phyloP scores from a whole-genome alignment of 2,113 vertebrate species.

The Salvelinus namaycush region DNA sequence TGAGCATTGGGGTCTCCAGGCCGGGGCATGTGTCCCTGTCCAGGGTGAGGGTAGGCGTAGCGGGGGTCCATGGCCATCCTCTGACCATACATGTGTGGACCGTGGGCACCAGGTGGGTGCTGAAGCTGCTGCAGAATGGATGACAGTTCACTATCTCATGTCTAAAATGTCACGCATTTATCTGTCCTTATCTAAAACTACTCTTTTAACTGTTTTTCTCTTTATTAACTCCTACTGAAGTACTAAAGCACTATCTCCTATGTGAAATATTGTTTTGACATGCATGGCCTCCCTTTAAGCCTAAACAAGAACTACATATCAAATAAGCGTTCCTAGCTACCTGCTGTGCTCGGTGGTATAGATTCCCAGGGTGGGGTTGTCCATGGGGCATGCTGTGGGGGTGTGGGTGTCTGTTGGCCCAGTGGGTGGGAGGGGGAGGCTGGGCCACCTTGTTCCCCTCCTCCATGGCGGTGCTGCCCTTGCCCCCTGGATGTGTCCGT shows the following conservation, averaged over 20 bases:
- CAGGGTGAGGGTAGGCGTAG: constrained; percentile 74
- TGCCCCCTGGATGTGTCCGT: constrained; percentile 68
- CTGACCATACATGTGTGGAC: constrained; percentile 76
- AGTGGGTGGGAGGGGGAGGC: constrained; percentile 55
- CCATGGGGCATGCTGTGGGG: constrained; percentile 59
- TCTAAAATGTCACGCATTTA: neutral
- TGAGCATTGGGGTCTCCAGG: constrained; percentile 79
- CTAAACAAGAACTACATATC: no score
- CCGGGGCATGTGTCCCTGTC: constrained; percentile 66
- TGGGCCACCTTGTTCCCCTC: constrained; percentile 23
- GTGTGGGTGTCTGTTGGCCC: constrained; percentile 64
- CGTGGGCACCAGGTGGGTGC: constrained; percentile 61
- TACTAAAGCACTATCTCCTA: no score
- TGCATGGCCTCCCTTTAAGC: no score
- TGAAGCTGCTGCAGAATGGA: constrained; percentile 48
- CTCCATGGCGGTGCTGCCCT: constrained; percentile 61
- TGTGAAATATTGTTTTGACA: no score
- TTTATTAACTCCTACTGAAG: neutral
- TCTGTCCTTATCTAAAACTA: neutral
- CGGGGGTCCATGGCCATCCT: constrained; percentile 78
- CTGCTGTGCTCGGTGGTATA: constrained; percentile 68
- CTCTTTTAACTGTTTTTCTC: neutral
- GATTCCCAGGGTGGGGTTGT: constrained; percentile 12
- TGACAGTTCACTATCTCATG: neutral
- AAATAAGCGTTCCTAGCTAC: constrained; percentile 37